These are phyloP conservation scores for Platichthys stellatus DNA, from an alignment of 2,113 vertebrate species.

Conservation along the genomic window DNA sequence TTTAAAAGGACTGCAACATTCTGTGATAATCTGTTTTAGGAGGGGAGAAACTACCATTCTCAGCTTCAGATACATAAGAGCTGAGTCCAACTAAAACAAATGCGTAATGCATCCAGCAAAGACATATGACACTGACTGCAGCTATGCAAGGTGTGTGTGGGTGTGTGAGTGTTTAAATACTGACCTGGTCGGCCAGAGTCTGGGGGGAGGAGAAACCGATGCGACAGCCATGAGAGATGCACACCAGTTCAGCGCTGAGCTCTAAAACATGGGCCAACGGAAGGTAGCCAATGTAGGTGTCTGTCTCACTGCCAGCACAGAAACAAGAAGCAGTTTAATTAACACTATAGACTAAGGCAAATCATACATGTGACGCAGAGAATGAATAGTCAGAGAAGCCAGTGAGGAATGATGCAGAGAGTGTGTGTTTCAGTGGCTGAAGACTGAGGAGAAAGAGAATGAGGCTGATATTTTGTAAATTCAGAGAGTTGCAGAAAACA, in stretches of 20 bases:
- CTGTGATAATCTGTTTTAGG: neutral
- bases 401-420: neutral
- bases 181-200: slow-evolving; percentile 95
- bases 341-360: neutral
- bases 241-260: slow-evolving; percentile 95
- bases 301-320: slow-evolving; percentile 85
- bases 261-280: slow-evolving; percentile 96
- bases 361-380: neutral
- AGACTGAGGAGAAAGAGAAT: neutral
- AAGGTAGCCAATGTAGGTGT: slow-evolving; percentile 95
- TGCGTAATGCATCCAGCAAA: neutral
- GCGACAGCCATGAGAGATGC: slow-evolving; percentile 92
- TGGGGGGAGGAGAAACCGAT: slow-evolving; percentile 98
- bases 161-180: slow-evolving; percentile 6
- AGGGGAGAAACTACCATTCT: neutral
- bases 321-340: slow-evolving; percentile 12
- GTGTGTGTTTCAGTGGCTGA: neutral
- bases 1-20: neutral
- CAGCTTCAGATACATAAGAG: neutral
- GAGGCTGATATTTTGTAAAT: neutral
- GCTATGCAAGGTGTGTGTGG: neutral
- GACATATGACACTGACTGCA: neutral
- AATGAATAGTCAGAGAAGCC: neutral
- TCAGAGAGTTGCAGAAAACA: neutral
- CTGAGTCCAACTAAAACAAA: neutral